Percentiles rank a stretch among this genome's conserved stretches.
These are phyloP conservation scores for Motacilla tschutschensis DNA, from an alignment of 2,113 vertebrate genomes.

Conservation along the genomic window DNA sequence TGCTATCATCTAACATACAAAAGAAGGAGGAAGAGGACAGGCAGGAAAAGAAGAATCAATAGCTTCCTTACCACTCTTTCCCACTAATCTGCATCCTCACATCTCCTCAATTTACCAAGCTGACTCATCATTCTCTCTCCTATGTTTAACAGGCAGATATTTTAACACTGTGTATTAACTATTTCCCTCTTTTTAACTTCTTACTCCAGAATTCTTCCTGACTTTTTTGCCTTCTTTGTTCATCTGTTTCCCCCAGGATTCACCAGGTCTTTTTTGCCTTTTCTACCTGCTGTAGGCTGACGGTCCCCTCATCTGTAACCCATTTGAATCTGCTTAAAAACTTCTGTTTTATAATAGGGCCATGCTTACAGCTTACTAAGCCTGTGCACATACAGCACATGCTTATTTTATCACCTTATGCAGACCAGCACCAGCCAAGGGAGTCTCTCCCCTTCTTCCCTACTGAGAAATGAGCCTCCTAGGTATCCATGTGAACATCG, in stretches of 20 bases:
- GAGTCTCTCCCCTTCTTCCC: background rate
- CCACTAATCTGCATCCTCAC: background rate
- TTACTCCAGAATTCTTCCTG: background rate
- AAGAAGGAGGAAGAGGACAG: background rate
- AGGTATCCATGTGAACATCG: background rate
- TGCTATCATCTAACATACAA: background rate
- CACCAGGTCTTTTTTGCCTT: background rate
- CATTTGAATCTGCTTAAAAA: background rate
- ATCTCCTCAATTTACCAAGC: background rate
- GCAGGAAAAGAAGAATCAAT: background rate
- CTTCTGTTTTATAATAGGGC: background rate
- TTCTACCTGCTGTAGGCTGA: background rate
- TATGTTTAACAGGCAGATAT: background rate
- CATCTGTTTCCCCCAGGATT: background rate
- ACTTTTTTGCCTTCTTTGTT: background rate
- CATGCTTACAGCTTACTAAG: background rate
- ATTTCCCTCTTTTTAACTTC: background rate
- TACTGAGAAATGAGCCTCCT: background rate
- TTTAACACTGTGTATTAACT: background rate
- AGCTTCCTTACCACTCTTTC: background rate
- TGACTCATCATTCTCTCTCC: background rate
- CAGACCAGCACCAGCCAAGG: background rate
- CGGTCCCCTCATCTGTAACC: background rate
- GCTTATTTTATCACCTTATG: background rate
- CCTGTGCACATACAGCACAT: background rate